A percentile compares a stretch with the other conserved stretches of the same genome.
Conservation (phyloP, 53 echinoderm and acorn worm genomes). For the Astropecten irregularis region DNA sequence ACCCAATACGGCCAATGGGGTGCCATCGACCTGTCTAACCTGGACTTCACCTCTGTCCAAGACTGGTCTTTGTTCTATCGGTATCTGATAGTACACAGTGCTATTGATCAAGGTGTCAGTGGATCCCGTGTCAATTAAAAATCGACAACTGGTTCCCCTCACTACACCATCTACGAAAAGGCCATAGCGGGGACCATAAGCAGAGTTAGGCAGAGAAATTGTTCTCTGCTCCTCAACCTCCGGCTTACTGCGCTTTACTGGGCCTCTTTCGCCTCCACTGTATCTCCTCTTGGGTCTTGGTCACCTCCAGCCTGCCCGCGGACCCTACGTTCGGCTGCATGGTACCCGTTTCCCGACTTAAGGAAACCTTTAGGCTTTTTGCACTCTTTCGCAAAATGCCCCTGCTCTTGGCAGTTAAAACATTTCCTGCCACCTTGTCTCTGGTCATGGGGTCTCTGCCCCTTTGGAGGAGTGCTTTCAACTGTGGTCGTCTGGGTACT, state of each 20-base stretch:
- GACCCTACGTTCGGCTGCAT: background rate
- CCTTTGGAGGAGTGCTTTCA: background rate
- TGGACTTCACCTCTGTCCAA: background rate
- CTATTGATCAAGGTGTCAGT: slow-evolving; percentile 48
- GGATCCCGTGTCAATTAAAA: slow-evolving; percentile 60
- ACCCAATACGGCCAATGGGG: too few species aligned
- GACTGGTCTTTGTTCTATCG: slow-evolving; percentile 15
- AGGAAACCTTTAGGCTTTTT: background rate
- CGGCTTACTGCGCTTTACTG: background rate
- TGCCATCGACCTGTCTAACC: too few species aligned
- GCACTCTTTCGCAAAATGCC: background rate
- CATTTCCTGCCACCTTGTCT: background rate
- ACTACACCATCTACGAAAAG: too few species aligned
- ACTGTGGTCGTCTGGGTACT: background rate
- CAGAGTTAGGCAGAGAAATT: background rate
- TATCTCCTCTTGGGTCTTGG: background rate
- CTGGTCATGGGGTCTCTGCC: background rate
- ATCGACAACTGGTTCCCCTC: too few species aligned
- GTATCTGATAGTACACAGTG: slow-evolving; percentile 28
- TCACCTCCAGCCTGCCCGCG: background rate
- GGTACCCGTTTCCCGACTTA: background rate
- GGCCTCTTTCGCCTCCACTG: background rate
- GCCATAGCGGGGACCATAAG: background rate
- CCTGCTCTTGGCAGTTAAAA: background rate
- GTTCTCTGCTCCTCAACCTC: background rate